These are phyloP conservation scores for Laothoe populi DNA, from an alignment of 2,888 invertebrate species.

Conservation along the genomic window DNA sequence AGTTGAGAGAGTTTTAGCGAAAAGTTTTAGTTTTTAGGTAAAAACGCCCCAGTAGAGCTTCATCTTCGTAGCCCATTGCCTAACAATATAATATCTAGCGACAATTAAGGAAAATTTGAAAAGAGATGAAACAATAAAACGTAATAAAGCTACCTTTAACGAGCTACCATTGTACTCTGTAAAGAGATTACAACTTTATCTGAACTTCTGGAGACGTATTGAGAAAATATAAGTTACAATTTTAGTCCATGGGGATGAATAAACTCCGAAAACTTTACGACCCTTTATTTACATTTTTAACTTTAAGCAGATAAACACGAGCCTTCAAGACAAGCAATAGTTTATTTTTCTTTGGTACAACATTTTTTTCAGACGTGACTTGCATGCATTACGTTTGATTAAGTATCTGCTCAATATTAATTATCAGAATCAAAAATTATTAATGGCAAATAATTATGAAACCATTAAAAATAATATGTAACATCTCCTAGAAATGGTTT, in stretches of 20 bases:
- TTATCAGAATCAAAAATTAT: too few relatives aligned
- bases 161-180: constrained; percentile 48
- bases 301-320: neutral
- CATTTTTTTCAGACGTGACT: too few relatives aligned
- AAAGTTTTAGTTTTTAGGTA: too few relatives aligned
- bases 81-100: too few relatives aligned
- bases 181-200: constrained; percentile 56
- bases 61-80: too few relatives aligned
- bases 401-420: too few relatives aligned
- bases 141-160: constrained; percentile 51
- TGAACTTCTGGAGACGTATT: constrained; percentile 45
- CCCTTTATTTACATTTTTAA: constrained; percentile 35
- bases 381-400: too few relatives aligned
- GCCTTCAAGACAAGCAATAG: neutral
- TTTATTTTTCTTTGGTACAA: neutral
- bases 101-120: neutral
- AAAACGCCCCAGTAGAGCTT: too few relatives aligned
- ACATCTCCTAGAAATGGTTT: too few relatives aligned
- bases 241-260: constrained; percentile 49
- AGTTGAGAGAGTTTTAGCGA: too few relatives aligned
- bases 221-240: constrained; percentile 53
- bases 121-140: constrained; percentile 2
- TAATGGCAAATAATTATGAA: too few relatives aligned
- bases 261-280: constrained; percentile 50
- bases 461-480: too few relatives aligned